Evolutionary conservation across 2,797 vertebrate genomes (phyloP), one percentile per base, ranked within the genome.

Genomic region (Cephalopachus bancanus): DNA sequence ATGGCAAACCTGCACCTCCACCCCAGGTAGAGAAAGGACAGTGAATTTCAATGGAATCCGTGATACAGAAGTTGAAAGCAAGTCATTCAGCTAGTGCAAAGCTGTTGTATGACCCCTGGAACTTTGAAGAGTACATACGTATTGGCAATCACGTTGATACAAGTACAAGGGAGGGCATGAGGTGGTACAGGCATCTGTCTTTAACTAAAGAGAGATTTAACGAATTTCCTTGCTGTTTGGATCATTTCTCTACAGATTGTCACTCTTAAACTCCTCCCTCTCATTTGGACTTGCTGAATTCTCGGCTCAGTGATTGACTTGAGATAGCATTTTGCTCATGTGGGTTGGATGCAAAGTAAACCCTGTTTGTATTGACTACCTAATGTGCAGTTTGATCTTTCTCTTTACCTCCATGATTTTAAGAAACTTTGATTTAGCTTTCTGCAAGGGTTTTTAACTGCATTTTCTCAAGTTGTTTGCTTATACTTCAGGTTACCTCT

Each of bases 1-100:
- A 99, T 71, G 99, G 99, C 98, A 99, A 99, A 97, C 98, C 99
- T 98, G 97, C 98, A 2, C 98, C 98, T 96, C 99, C 98, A 75
- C 98, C 99, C 97, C 99, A 99, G 99, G 99, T 99, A 99, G 98
- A 98, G 97, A 98, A 97, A 94, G 96, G 93, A 96, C 93, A 80
- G 51, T 97, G 96, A 94, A 78, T 96, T 92, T 96, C 89, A 96
- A 93, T 80, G 95, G 97, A 96, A 85, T 96, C 92, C n/a, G 0
- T 92, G 96, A 93, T 94, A 26, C 57, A 71, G 94, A 96, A 79
- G 96, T 76, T 96, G 97, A 98, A 95, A 97, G 71, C 30, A 94
- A 80, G 74, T 97, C 95, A 97, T 62, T 94, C 95, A 93, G 94
- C 93, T 89, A 49, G 94, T 96, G 71, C 89, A 97, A 96, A 97